Evolutionary conservation across 2,113 vertebrate species (phyloP), one percentile per base, ranked within the genome.

Genomic region (Dipodomys spectabilis): DNA sequence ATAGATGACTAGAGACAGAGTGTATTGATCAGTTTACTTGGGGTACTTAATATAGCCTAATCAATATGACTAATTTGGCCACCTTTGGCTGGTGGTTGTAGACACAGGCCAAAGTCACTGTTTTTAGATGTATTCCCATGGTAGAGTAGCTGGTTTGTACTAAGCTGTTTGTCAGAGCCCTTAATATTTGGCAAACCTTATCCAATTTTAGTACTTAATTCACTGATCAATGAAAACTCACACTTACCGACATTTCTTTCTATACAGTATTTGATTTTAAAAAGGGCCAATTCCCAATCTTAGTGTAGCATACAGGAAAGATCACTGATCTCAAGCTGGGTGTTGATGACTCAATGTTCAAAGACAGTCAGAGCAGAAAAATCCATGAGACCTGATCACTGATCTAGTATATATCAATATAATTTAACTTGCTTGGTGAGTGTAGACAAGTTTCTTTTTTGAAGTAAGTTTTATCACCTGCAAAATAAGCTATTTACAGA

Each of bases 21-120:
- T 49, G 49, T 39, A 80, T 71, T 25, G 39, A 49, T 65, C 7
- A 13, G n/a, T 88, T 91, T 68, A 65, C 39, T 49, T 62, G 71
- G 68, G 30, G 20, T 80, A 53, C 27, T 60, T 84, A 28, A 71
- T 79, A 72, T 22, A 30, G n/a, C 22, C 57, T 75, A 60, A 84
- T 83, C 78, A 60, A 5, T 83, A 87, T 64, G 27, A 80, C 60
- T 80, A 13, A 72, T 65, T 92, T 94, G 65, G 73, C 27, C 23
- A 19, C 49, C 2, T 4, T n/a, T 73, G 82, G 25, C 78, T 49
- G 77, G 11, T 92, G 19, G 23, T 39, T 86, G 44, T 22, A 91
- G 60, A 82, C 35, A 89, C n/a, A 80, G 23, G n/a, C 19, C 18
- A 79, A n/a, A 68, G 27, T 73, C 4, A 16, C 30, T 64, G 39